A percentile compares a stretch with the other conserved stretches of the same genome.
These are phyloP conservation scores for Meteorus sp. DNA, from an alignment of 1,140 invertebrate genomes.

Conservation along the genomic window DNA sequence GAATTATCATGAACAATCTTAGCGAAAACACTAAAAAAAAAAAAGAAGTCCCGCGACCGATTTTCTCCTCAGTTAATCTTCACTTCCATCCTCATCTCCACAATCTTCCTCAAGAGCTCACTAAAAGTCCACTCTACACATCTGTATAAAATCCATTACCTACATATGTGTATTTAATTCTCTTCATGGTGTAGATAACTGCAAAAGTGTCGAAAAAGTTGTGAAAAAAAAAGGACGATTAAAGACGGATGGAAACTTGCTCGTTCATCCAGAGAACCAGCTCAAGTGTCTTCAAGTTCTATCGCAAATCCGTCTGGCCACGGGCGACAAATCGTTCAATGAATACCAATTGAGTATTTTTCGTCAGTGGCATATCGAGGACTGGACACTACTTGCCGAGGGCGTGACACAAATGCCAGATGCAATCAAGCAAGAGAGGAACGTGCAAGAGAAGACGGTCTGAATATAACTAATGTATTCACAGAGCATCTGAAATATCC, in stretches of 20 bases:
- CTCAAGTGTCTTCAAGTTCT: conserved; percentile 32
- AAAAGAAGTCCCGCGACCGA: too few species aligned
- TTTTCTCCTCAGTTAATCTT: too few species aligned
- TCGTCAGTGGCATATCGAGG: conserved; percentile 58
- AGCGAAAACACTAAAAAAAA: too few species aligned
- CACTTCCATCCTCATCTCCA: too few species aligned
- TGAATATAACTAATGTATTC: conserved; percentile 2
- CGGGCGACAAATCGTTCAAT: conserved; percentile 36
- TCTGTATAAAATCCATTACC: too few species aligned
- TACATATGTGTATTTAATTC: not conserved
- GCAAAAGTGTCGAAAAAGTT: too few species aligned
- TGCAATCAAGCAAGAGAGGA: conserved; percentile 50
- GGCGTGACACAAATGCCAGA: conserved; percentile 61
- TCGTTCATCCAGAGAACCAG: too few species aligned
- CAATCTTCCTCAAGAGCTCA: too few species aligned
- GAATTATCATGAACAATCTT: too few species aligned
- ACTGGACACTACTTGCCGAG: conserved; percentile 56
- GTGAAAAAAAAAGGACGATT: conserved; percentile 12
- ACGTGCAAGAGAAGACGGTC: conserved; percentile 20
- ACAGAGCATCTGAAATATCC: too few species aligned
- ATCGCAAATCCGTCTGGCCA: conserved; percentile 59
- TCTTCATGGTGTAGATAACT: not conserved
- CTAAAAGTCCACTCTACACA: too few species aligned
- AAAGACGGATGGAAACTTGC: not conserved
- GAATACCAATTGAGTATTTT: conserved; percentile 59